These are phyloP conservation scores for Bombus pascuorum DNA, from an alignment of 1,140 invertebrate species.

Conservation along the genomic window DNA sequence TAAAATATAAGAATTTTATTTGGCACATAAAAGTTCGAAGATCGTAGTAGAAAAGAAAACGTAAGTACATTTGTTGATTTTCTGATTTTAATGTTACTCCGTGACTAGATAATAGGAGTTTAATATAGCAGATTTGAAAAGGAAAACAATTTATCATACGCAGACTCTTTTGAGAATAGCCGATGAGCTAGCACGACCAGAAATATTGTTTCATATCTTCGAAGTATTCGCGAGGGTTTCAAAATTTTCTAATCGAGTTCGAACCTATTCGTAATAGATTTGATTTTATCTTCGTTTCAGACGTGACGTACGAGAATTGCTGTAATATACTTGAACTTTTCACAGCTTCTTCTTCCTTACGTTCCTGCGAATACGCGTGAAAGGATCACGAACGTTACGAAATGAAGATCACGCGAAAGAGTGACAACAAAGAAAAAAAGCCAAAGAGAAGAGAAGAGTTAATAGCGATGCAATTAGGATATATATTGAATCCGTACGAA, in stretches of 20 bases:
- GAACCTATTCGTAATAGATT: background rate
- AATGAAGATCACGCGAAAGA: constrained; percentile 1
- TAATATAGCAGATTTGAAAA: no score
- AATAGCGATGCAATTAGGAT: constrained; percentile 1
- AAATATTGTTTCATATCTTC: background rate
- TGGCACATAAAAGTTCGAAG: no score
- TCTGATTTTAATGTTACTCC: no score
- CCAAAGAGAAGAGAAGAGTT: background rate
- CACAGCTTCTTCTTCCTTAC: background rate
- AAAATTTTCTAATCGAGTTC: background rate
- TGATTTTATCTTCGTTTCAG: background rate
- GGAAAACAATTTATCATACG: no score
- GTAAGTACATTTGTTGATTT: no score
- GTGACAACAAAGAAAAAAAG: background rate
- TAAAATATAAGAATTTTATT: no score
- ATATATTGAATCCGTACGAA: background rate
- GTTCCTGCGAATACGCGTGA: background rate
- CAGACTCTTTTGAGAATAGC: no score
- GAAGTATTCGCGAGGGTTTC: no score
- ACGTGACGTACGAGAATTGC: background rate
- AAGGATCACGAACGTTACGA: background rate
- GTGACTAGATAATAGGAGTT: no score
- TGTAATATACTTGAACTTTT: constrained; percentile 10
- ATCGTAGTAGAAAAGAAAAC: no score
- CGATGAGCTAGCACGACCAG: no score